phyloP scores from a whole-genome alignment of 2,797 vertebrate genomes.

The Sebastes steindachneri region DNA sequence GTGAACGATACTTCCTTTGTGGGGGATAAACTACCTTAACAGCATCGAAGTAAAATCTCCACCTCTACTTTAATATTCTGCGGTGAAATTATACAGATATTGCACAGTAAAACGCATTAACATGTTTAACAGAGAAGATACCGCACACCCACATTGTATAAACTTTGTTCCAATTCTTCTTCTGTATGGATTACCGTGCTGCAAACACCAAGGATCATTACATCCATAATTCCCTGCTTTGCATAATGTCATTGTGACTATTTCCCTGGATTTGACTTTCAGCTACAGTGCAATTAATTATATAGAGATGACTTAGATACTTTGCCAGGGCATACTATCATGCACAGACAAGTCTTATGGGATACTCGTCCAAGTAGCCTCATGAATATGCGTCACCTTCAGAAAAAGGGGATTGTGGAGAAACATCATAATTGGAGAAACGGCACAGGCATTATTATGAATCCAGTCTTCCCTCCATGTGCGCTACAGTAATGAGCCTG shows the following conservation, averaged over 20 bases:
- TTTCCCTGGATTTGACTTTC: constrained; percentile 58
- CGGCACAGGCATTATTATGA: constrained; percentile 46
- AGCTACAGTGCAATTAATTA: constrained; percentile 63
- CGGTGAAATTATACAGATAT: constrained; percentile 2
- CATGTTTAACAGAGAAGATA: constrained; percentile 23
- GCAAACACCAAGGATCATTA: constrained; percentile 59
- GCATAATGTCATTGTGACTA: constrained; percentile 64
- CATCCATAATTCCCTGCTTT: constrained; percentile 70
- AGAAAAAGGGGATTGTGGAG: constrained; percentile 31
- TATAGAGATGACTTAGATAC: constrained; percentile 28
- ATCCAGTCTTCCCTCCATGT: constrained; percentile 40
- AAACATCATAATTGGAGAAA: constrained; percentile 63
- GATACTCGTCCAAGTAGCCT: constrained; percentile 40
- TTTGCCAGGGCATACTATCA: constrained; percentile 28
- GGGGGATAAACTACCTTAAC: constrained; percentile 16
- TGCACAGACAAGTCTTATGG: constrained; percentile 30
- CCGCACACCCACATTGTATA: constrained; percentile 6
- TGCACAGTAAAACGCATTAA: not conserved
- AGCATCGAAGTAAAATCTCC: constrained; percentile 16
- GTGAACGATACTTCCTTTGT: constrained; percentile 23
- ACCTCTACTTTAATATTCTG: not conserved
- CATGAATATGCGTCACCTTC: constrained; percentile 63
- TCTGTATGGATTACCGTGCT: constrained; percentile 43
- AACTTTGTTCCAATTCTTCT: constrained; percentile 41
- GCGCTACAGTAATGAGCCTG: constrained; percentile 66